Evolutionary conservation across 2,113 vertebrate species (phyloP).

Genomic region (Jacana jacana): DNA sequence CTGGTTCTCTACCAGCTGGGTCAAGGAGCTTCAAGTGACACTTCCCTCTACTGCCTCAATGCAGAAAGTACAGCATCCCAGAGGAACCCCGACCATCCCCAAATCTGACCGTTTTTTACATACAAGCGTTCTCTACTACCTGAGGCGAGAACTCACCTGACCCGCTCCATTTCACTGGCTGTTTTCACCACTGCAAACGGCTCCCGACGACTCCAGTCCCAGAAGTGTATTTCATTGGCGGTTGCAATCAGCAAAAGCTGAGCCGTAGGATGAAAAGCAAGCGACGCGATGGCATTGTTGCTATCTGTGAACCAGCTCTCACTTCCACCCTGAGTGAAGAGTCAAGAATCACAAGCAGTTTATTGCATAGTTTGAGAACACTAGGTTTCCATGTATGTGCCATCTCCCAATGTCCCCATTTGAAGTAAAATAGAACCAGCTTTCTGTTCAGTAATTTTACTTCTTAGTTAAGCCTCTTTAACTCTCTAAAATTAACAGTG

Average conservation of each 20-base stretch:
- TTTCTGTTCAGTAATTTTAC: too few relatives aligned
- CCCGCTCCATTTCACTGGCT: conserved; percentile 93
- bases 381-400: background rate
- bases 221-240: conserved; percentile 97
- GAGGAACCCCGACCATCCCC: background rate
- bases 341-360: conserved; percentile 33
- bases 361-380: background rate
- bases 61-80: background rate
- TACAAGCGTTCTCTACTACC: background rate
- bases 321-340: conserved; percentile 88
- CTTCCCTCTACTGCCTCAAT: background rate
- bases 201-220: conserved; percentile 98
- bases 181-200: conserved; percentile 98
- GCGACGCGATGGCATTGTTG: conserved; percentile 95
- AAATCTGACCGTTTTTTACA: background rate
- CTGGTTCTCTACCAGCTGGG: background rate
- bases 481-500: too few relatives aligned
- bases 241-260: conserved; percentile 98
- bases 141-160: conserved; percentile 79
- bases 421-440: too few relatives aligned
- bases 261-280: conserved; percentile 97
- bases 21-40: background rate
- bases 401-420: background rate
- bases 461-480: too few relatives aligned
- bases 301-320: conserved; percentile 99